Percentiles rank a stretch among this genome's conserved stretches.
These are phyloP conservation scores for Pipistrellus pipistrellus DNA, from an alignment of 2,797 vertebrate species.

Conservation along the genomic window DNA sequence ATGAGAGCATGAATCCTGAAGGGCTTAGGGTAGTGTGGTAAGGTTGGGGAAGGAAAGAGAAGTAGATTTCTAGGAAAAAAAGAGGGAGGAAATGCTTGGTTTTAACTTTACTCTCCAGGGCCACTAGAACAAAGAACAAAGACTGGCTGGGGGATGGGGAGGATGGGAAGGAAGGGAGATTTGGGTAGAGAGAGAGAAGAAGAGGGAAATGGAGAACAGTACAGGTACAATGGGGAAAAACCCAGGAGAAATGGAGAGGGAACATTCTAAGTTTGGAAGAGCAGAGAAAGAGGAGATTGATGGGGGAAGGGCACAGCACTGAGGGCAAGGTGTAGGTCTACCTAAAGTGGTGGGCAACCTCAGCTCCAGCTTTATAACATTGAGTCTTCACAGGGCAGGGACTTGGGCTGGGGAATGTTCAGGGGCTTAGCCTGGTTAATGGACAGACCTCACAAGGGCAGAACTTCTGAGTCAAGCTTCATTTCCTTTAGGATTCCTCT, in stretches of 20 bases:
- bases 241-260: no score
- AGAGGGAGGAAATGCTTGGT: neutral
- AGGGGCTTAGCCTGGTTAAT: neutral
- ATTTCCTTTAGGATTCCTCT: neutral
- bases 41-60: neutral
- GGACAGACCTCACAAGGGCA: neutral
- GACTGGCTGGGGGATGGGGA: neutral
- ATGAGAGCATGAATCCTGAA: neutral
- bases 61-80: neutral
- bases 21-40: neutral
- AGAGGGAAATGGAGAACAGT: neutral
- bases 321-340: neutral
- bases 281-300: neutral
- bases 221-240: neutral
- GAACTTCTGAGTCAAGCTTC: neutral
- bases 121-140: conserved; percentile 3
- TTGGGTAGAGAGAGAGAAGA: neutral
- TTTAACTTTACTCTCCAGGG: neutral
- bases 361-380: neutral
- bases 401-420: no score
- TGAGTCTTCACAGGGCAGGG: neutral
- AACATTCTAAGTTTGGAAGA: neutral
- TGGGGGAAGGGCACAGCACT: neutral
- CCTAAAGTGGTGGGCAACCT: neutral
- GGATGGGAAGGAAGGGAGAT: neutral